phyloP scores from a whole-genome alignment of 2,888 invertebrate genomes.

The Sipha maydis region DNA sequence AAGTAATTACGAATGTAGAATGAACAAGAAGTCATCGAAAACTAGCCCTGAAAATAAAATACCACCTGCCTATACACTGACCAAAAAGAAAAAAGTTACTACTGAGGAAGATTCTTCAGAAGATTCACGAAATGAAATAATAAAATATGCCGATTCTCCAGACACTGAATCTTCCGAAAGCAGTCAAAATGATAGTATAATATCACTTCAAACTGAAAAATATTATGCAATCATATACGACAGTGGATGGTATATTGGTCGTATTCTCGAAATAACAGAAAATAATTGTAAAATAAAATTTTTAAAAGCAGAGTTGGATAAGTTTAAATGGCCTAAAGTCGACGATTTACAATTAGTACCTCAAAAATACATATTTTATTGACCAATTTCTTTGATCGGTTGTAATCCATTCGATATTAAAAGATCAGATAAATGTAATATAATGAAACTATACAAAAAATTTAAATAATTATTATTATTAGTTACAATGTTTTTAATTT shows the following conservation, averaged over 20 bases:
- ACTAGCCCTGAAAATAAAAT: too few species aligned
- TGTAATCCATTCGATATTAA: constrained; percentile 21
- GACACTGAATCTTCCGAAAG: constrained; percentile 3
- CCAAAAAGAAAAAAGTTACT: too few species aligned
- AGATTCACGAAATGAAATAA: not conserved
- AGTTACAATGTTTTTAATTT: constrained; percentile 9
- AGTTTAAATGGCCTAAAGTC: constrained; percentile 10
- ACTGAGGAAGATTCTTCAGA: too few species aligned
- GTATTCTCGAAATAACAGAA: too few species aligned
- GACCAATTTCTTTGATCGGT: constrained; percentile 4
- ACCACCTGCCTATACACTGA: too few species aligned
- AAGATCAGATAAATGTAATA: constrained; percentile 20
- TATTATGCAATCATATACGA: too few species aligned
- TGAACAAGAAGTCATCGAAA: too few species aligned
- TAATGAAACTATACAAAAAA: not conserved
- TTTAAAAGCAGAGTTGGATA: constrained; percentile 8
- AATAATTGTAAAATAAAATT: not conserved
- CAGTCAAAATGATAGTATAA: constrained; percentile 7
- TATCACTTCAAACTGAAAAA: too few species aligned
- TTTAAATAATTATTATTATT: constrained; percentile 5
- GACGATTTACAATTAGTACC: constrained; percentile 9
- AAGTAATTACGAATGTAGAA: too few species aligned
- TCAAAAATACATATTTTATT: constrained; percentile 21
- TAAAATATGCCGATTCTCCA: constrained; percentile 15
- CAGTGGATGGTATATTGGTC: too few species aligned